A percentile compares a stretch with the other conserved stretches of the same genome.
Conservation (phyloP, 2,888 invertebrate genomes). For the Rotaria sp. region DNA sequence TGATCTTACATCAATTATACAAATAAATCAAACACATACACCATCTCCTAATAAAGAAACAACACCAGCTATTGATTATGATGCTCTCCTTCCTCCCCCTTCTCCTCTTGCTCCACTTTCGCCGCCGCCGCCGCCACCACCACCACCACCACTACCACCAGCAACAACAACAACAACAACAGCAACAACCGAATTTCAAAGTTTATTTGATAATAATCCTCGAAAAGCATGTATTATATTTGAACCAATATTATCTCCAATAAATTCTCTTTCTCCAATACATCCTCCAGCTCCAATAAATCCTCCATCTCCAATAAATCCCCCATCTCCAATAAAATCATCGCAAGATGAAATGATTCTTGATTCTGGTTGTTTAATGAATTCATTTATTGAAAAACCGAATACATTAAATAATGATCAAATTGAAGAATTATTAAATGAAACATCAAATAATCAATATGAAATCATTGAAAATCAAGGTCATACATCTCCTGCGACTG, state of each 20-base stretch:
- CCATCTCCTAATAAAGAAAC: neutral
- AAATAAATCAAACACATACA: neutral
- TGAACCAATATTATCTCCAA: neutral
- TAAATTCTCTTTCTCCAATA: neutral
- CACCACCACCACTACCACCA: neutral
- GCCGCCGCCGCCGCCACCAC: neutral
- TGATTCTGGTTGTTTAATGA: neutral
- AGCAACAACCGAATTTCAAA: neutral
- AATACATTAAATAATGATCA: neutral
- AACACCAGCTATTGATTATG: neutral
- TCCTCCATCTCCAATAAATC: neutral
- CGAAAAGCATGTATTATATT: conserved; percentile 8
- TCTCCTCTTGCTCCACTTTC: neutral
- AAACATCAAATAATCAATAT: neutral
- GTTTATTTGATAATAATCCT: neutral
- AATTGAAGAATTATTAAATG: neutral
- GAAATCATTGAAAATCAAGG: neutral
- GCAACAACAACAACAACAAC: neutral
- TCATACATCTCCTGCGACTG: neutral
- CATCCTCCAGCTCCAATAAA: neutral
- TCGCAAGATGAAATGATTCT: neutral
- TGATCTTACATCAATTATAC: neutral
- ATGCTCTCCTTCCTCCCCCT: neutral
- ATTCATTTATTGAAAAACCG: neutral
- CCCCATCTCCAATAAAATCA: neutral